Evolutionary conservation across 2,888 invertebrate genomes (phyloP), one percentile per base, ranked within the genome.

Genomic region (Drosophila mayaguana): DNA sequence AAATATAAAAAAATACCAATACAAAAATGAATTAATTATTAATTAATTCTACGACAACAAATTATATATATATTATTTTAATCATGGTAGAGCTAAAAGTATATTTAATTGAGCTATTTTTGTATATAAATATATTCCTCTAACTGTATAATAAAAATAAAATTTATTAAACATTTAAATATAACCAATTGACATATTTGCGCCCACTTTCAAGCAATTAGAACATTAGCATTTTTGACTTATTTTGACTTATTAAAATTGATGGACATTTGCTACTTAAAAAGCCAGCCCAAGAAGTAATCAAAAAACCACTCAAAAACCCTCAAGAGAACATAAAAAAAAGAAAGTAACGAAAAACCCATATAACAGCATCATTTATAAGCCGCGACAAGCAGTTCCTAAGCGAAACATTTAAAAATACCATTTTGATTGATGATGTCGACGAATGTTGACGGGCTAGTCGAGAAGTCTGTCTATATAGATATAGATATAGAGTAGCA

Each of bases 321-420:
- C 7, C n/a, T 34, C 32, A 14, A 51, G 16, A 36, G 32, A 36
- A 22, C 4, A 38, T 14, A 25, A n/a, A 16, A n/a, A 20, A 51
- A 54, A 69, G 64, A 46, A n/a, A n/a, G n/a, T n/a, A n/a, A n/a
- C n/a, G 61, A 60, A 25, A 28, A 28, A 55, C 42, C 42, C 32
- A 34, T 56, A 50, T 18, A 66, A 75, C 65, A 82, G 63, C 80
- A 84, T 87, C 88, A 87, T 84, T 84, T 84, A 87, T 84, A 84
- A 84, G 85, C 83, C 88, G 74, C 81, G 82, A 83, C 87, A 78
- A 74, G 80, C 65, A 82, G 59, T 77, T 75, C 50, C 67, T 69
- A 79, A 73, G 55, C 71, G 67, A 88, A 86, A 75, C 87, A 88
- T 84, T 87, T 80, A 75, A 88, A 87, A 84, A 68, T 78, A 78